phyloP scores from a whole-genome alignment of 2,113 vertebrate genomes.

The Gasterosteus nipponicus region DNA sequence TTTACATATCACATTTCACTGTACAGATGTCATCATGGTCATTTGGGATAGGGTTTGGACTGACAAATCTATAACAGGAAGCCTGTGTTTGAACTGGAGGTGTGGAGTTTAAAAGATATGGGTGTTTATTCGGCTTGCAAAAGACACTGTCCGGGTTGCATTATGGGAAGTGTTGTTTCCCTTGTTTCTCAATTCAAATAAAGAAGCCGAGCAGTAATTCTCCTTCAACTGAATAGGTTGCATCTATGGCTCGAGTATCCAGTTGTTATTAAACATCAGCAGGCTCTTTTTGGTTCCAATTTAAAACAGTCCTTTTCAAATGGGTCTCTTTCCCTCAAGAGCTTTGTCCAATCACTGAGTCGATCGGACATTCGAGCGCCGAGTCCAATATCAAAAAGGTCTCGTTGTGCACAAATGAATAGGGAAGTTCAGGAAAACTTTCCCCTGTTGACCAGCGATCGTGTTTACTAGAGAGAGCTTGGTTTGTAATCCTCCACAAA shows the following conservation, averaged over 20 bases:
- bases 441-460: constrained; percentile 9
- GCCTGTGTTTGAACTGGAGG: background rate
- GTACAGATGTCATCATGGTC: background rate
- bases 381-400: background rate
- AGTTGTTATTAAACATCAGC: no score
- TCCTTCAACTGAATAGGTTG: no score
- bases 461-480: constrained; percentile 21
- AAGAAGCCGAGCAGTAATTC: no score
- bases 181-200: background rate
- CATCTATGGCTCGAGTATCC: no score
- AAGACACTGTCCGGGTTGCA: background rate
- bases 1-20: background rate
- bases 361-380: background rate
- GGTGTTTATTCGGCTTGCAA: background rate
- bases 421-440: background rate
- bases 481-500: constrained; percentile 47
- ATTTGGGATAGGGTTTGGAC: background rate
- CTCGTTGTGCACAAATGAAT: background rate
- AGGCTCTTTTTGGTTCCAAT: no score
- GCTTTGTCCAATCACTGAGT: background rate
- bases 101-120: background rate
- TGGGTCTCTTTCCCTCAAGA: background rate
- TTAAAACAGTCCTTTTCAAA: no score
- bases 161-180: background rate
- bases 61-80: background rate